Percentiles rank a stretch among this genome's conserved stretches.
Conservation (phyloP, 2,888 invertebrate genomes). For the Apodemia zela region DNA sequence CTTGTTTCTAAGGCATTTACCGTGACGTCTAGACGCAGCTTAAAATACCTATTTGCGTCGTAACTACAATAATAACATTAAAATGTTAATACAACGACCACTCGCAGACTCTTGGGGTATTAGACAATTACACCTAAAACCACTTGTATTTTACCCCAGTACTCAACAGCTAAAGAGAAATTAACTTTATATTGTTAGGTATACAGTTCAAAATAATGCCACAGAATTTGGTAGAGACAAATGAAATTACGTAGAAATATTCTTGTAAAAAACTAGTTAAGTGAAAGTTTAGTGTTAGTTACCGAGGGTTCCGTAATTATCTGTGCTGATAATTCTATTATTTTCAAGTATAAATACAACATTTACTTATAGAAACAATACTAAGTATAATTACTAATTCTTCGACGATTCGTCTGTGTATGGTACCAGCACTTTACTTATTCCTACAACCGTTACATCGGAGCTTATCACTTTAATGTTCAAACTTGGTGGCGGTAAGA, state of each 20-base stretch:
- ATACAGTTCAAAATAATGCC: background rate
- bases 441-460: too few relatives aligned
- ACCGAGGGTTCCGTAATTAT: background rate
- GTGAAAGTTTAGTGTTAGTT: background rate
- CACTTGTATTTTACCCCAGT: background rate
- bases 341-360: too few relatives aligned
- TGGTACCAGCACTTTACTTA: too few relatives aligned
- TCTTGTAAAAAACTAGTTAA: background rate
- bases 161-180: background rate
- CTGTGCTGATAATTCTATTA: too few relatives aligned
- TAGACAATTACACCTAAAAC: constrained; percentile 13
- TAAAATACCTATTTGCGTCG: constrained; percentile 57
- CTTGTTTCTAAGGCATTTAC: constrained; percentile 27
- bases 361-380: too few relatives aligned
- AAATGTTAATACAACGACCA: constrained; percentile 65
- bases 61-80: constrained; percentile 62
- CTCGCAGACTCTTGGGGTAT: constrained; percentile 18
- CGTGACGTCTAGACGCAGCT: constrained; percentile 67
- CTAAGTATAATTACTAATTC: too few relatives aligned
- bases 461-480: too few relatives aligned
- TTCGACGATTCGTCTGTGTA: too few relatives aligned
- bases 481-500: too few relatives aligned
- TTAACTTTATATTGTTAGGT: background rate
- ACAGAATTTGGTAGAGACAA: background rate
- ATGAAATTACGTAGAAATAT: background rate